These are phyloP conservation scores for Typhlichthys subterraneus DNA, from an alignment of 2,797 vertebrate species.

Conservation along the genomic window DNA sequence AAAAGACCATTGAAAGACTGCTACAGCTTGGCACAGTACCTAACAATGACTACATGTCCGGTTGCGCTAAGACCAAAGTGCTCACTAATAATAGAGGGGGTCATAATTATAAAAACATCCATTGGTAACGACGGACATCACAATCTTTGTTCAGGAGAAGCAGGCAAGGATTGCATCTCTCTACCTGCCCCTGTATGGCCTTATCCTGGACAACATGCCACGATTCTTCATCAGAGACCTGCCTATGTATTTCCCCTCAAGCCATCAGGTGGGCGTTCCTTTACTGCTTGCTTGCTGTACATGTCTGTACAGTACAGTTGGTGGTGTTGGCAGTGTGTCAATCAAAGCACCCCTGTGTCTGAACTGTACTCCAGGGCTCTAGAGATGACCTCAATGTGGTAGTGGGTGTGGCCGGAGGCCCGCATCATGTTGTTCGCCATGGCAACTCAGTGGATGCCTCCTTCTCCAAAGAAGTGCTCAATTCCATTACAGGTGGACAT, in stretches of 20 bases:
- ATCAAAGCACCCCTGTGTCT: not conserved
- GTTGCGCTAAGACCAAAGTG: too few species aligned
- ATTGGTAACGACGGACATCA: too few species aligned
- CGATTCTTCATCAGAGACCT: constrained; percentile 96
- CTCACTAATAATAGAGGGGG: too few species aligned
- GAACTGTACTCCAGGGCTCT: constrained; percentile 81
- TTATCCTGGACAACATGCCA: constrained; percentile 98
- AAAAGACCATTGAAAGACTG: too few species aligned
- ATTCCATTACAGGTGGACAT: constrained; percentile 93
- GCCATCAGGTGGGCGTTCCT: constrained; percentile 85
- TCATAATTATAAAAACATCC: too few species aligned
- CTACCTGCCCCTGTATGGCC: constrained; percentile 95
- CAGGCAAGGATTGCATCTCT: constrained; percentile 93
- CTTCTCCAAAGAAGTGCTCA: constrained; percentile 97
- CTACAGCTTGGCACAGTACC: too few species aligned
- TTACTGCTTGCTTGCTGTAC: not conserved
- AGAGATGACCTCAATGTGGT: constrained; percentile 91
- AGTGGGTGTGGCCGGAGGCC: constrained; percentile 81
- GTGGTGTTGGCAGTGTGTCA: not conserved
- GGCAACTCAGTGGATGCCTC: constrained; percentile 95
- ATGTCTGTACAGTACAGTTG: not conserved
- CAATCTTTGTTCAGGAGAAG: constrained; percentile 79
- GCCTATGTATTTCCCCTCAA: constrained; percentile 89
- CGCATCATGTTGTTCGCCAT: constrained; percentile 81
- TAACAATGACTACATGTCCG: too few species aligned